Evolutionary conservation across 2,113 vertebrate species (phyloP).

Genomic region (Grantiella picta): DNA sequence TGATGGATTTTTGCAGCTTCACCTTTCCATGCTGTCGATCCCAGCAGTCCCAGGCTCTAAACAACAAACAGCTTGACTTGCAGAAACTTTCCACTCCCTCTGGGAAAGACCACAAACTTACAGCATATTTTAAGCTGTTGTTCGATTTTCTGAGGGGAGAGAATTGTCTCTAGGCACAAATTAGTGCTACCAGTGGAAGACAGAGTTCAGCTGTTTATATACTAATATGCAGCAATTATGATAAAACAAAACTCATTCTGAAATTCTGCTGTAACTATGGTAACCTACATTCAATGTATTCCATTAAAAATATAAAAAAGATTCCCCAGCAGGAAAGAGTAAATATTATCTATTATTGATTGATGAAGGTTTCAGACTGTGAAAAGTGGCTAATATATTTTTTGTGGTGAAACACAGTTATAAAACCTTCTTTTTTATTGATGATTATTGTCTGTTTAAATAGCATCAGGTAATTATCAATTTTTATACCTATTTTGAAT

Average conservation of each 20-base stretch:
- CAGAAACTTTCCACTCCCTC: slow-evolving; percentile 63
- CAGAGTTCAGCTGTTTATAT: slow-evolving; percentile 73
- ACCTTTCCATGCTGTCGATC: slow-evolving; percentile 12
- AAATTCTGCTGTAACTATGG: slow-evolving; percentile 75
- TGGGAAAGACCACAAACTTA: slow-evolving; percentile 44
- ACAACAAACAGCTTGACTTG: slow-evolving; percentile 57
- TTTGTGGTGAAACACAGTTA: slow-evolving; percentile 61
- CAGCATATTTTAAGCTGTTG: slow-evolving; percentile 59
- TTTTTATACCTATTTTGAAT: slow-evolving; percentile 53
- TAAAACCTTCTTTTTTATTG: slow-evolving; percentile 61
- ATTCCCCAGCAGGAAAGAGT: slow-evolving; percentile 48
- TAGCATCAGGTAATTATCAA: slow-evolving; percentile 45
- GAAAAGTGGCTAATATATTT: slow-evolving; percentile 72
- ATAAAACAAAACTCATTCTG: slow-evolving; percentile 75
- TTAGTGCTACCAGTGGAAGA: slow-evolving; percentile 65
- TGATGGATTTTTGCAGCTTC: slow-evolving; percentile 57
- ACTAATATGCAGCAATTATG: slow-evolving; percentile 77
- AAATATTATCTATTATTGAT: slow-evolving; percentile 80
- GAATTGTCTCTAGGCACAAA: slow-evolving; percentile 69
- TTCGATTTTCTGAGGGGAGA: slow-evolving; percentile 66
- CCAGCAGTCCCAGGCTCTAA: slow-evolving; percentile 23
- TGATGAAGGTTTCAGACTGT: slow-evolving; percentile 71
- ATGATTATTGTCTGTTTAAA: slow-evolving; percentile 62
- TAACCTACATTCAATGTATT: slow-evolving; percentile 72
- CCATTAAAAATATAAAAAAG: slow-evolving; percentile 72